Base-by-base conservation (phyloP, 2,888 invertebrate genomes). In the Abrostola triplasia region DNA sequence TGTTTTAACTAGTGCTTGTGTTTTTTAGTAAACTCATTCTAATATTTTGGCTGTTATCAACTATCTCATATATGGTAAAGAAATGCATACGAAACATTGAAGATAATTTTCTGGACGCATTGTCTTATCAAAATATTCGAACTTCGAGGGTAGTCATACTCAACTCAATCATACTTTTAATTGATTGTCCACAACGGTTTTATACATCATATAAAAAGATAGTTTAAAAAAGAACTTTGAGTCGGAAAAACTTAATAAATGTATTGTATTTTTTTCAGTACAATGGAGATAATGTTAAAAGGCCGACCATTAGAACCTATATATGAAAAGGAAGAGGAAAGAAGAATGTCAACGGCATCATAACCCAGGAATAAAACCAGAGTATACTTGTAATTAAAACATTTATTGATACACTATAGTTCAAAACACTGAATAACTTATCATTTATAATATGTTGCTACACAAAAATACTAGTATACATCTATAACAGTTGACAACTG, bases 231-330 rank as follows among this genome's bases (percentile, higher is more conserved):
- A n/a, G 10, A 42, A n/a, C 11, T n/a, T 42, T 11, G 42, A 42
- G 11, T 42, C 6, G 37, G 12, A 36, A 6, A 11, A 11, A 55
- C 40, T 47, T 5, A 36, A 2, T 50, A 12, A 13, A 13, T 0
- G 38, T 36, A 44, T 35, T 42, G 0, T 51, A 6, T 54, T 66
- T 64, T 61, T 88, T 87, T 11, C 85, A 92, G 92, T 58, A 76
- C 74, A 6, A 92, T 90, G 85, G 91, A 92, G 47, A 54, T 90
- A 7, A 70, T 90, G 74, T 73, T 92, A 12, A 87, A 83, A 66
- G 90, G 91, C 0, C 76, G 77, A 47, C 85, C 80, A 12, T 64
- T 92, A 24, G 90, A 92, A 63, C 68, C 78, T 0, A 63, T 83
- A 1, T 63, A 79, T 8, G 83, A 86, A 10, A 69, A 84, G 50